Evolutionary conservation across 2,113 vertebrate species (phyloP), one percentile per base, ranked within the genome.

Genomic region (Oplegnathus fasciatus): DNA sequence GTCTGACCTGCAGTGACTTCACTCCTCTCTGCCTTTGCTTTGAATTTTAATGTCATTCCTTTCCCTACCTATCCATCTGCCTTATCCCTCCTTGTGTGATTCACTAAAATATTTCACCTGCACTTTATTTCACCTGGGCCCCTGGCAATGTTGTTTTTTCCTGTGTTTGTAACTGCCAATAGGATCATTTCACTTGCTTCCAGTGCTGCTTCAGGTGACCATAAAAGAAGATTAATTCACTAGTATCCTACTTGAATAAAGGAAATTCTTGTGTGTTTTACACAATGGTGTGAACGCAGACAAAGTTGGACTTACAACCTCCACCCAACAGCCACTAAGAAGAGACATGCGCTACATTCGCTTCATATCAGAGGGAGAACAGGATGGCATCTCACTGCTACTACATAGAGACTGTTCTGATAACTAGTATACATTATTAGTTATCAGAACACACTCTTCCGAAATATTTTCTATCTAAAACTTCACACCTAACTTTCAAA

Each of bases 1-100:
- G 67, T 60, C 64, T 86, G 86, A 92, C 86, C 84, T 78, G 55
- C 42, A 40, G 30, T 80, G 70, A 54, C 69, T 64, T 85, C 40
- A 6, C 74, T 82, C 44, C 17, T n/a, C 60, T 62, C 17, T 69
- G 40, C 44, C 44, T 67, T n/a, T 40, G 34, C 50, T 79, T 74
- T 76, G 55, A 58, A 58, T 70, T 64, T 81, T 70, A 81, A 78
- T 79, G 57, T 69, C 81, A 82, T 42, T 50, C 28, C 57, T 55
- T 71, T 66, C 9, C 17, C 70, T 13, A 30, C 32, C 24, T 3
- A 34, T 75, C 64, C 42, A 7, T 65, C 75, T 20, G 42, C 28
- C 55, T 79, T 40, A 2, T 17, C 24, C 55, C 24, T 72, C 50
- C 24, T 14, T 34, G 62, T 83, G 61, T 58, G 71, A 77, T 40